phyloP scores from a whole-genome alignment of 2,797 vertebrate species.

The Oreonectes daqikongensis region DNA sequence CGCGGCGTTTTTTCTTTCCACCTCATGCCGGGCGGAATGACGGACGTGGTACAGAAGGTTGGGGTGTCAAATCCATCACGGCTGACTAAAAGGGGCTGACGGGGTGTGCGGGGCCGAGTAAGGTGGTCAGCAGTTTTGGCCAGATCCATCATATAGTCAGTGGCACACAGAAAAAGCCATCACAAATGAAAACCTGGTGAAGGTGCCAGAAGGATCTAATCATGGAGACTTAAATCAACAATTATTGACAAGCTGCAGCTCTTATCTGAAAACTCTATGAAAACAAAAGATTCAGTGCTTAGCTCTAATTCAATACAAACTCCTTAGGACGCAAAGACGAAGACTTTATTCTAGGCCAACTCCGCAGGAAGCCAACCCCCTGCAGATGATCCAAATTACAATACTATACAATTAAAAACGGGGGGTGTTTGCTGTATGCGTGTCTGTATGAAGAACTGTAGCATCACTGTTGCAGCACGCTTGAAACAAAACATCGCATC shows the following conservation, averaged over 20 bases:
- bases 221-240: constrained; percentile 11
- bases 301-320: neutral
- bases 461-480: constrained; percentile 35
- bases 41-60: constrained; percentile 61
- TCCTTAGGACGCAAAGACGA: constrained; percentile 22
- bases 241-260: constrained; percentile 16
- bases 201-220: constrained; percentile 27
- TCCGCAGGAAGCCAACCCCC: constrained; percentile 56
- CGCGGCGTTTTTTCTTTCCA: constrained; percentile 62
- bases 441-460: constrained; percentile 58
- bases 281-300: neutral
- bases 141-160: constrained; percentile 73
- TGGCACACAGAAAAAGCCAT: neutral
- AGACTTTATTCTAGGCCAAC: constrained; percentile 34
- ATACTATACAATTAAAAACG: constrained; percentile 60
- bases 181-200: neutral
- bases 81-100: constrained; percentile 59
- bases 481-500: no score
- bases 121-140: constrained; percentile 74
- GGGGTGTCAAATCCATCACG: constrained; percentile 78
- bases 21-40: constrained; percentile 60
- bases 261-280: neutral
- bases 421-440: constrained; percentile 44
- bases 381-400: constrained; percentile 69
- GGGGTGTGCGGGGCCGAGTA: constrained; percentile 68